These are phyloP conservation scores for Sebastes vulpes DNA, from an alignment of 2,797 vertebrate species.

Conservation along the genomic window DNA sequence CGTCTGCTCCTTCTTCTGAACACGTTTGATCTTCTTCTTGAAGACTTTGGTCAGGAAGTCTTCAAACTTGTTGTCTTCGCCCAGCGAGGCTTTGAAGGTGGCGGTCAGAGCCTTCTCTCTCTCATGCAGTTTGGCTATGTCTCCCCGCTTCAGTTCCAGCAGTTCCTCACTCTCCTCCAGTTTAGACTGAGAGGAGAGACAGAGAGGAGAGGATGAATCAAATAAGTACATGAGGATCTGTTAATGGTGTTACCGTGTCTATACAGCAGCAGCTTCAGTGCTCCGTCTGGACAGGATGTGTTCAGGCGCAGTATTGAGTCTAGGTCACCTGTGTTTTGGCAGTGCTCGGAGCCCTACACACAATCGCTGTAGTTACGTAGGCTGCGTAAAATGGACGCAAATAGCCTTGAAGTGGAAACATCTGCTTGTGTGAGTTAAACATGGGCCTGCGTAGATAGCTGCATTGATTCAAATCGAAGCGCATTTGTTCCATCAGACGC, in stretches of 20 bases:
- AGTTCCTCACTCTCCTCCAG: constrained; percentile 83
- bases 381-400: neutral
- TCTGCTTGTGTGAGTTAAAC: neutral
- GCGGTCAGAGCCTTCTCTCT: constrained; percentile 82
- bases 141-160: constrained; percentile 86
- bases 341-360: neutral
- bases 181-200: constrained; percentile 77
- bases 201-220: no score
- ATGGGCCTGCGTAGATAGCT: neutral
- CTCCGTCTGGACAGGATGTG: no score
- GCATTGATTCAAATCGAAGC: neutral
- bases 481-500: neutral
- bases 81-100: constrained; percentile 87
- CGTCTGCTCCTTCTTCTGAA: constrained; percentile 80
- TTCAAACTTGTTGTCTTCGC: constrained; percentile 89
- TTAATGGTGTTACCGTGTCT: neutral
- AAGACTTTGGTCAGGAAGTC: constrained; percentile 90
- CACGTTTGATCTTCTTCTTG: constrained; percentile 87
- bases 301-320: neutral
- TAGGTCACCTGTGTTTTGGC: neutral
- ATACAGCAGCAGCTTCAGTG: no score
- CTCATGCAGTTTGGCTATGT: constrained; percentile 88
- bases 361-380: neutral
- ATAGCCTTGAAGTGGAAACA: neutral
- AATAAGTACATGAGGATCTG: neutral